These are phyloP conservation scores for Anguilla marmorata DNA, from an alignment of 2,797 vertebrate species.

Conservation along the genomic window DNA sequence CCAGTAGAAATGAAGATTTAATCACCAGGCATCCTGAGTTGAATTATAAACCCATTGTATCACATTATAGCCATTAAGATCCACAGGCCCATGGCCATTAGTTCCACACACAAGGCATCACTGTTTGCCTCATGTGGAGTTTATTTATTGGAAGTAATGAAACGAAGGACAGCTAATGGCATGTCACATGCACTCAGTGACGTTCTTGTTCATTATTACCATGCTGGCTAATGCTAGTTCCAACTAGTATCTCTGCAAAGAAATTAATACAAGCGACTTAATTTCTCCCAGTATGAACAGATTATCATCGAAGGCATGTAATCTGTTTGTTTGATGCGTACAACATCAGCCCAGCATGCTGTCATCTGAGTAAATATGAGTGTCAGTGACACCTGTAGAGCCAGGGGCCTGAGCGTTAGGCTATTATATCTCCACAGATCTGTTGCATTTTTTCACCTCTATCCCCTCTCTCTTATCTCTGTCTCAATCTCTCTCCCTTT, in stretches of 20 bases:
- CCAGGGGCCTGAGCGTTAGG: not conserved
- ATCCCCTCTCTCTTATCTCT: slow-evolving; percentile 22
- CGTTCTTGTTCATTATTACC: slow-evolving; percentile 58
- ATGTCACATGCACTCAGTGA: slow-evolving; percentile 54
- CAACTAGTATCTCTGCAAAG: slow-evolving; percentile 35
- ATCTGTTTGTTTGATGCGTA: slow-evolving; percentile 44
- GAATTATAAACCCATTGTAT: slow-evolving; percentile 64
- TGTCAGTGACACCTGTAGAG: slow-evolving; percentile 12
- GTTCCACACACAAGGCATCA: slow-evolving; percentile 31
- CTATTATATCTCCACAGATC: not conserved
- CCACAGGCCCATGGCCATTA: slow-evolving; percentile 57
- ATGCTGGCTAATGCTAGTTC: slow-evolving; percentile 26
- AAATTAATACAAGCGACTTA: slow-evolving; percentile 41
- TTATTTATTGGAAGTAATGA: slow-evolving; percentile 59
- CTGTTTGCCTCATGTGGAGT: slow-evolving; percentile 36
- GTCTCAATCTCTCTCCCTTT: slow-evolving; percentile 34
- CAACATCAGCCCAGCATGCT: slow-evolving; percentile 2
- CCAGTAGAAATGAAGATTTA: slow-evolving; percentile 68
- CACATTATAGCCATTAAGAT: slow-evolving; percentile 57
- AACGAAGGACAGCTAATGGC: slow-evolving; percentile 55
- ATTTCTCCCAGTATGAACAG: slow-evolving; percentile 38
- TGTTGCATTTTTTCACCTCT: not conserved
- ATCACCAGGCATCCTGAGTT: slow-evolving; percentile 61
- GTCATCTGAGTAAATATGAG: not conserved
- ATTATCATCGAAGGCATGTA: slow-evolving; percentile 11